phyloP scores from a whole-genome alignment of 2,113 vertebrate species.

The Stigmatopora nigra region DNA sequence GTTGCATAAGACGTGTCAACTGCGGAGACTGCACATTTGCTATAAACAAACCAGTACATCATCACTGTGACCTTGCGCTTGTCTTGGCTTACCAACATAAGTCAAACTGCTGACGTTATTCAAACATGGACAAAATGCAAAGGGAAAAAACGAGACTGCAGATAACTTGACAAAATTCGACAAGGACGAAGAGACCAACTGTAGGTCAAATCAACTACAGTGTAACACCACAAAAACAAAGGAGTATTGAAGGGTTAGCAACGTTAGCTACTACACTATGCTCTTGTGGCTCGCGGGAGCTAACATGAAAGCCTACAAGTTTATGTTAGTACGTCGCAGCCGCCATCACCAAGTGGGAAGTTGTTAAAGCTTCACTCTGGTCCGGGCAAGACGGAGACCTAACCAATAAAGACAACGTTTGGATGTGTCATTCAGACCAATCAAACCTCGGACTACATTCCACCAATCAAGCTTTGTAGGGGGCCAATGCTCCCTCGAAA shows the following conservation, averaged over 20 bases:
- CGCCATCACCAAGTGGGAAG: constrained; percentile 49
- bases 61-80: background rate
- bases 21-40: background rate
- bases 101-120: background rate
- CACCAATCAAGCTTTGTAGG: constrained; percentile 82
- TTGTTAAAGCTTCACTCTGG: constrained; percentile 65
- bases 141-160: background rate
- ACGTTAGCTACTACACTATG: background rate
- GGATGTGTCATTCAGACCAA: constrained; percentile 83
- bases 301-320: background rate
- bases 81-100: background rate
- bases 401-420: constrained; percentile 81
- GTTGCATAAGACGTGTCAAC: background rate
- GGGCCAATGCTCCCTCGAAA: constrained; percentile 59
- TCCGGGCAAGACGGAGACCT: constrained; percentile 61
- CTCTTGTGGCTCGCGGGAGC: background rate
- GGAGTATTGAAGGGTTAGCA: background rate
- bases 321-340: background rate
- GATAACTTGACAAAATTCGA: background rate
- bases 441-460: constrained; percentile 84
- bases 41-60: background rate
- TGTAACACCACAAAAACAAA: background rate
- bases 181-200: background rate
- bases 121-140: background rate
- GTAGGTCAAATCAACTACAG: background rate